Percentiles rank a stretch among this genome's conserved stretches.
phyloP scores from a whole-genome alignment of 2,797 vertebrate genomes.

The Natrix natrix region DNA sequence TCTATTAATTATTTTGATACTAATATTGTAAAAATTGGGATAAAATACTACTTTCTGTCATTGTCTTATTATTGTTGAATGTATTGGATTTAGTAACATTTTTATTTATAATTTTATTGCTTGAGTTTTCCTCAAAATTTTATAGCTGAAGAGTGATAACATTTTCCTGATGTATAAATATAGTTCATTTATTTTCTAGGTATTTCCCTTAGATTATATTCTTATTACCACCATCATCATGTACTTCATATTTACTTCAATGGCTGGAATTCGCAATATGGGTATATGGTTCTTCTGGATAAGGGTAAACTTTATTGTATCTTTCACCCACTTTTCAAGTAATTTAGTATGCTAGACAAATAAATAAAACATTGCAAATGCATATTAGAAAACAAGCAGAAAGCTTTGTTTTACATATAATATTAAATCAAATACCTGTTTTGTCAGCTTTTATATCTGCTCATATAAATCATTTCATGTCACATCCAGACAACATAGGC shows the following conservation, averaged over 20 bases:
- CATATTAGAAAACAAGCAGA: neutral
- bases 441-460: neutral
- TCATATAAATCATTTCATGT: neutral
- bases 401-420: neutral
- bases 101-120: neutral
- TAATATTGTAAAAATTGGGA: neutral
- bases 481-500: neutral
- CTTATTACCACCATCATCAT: slow-evolving; percentile 95
- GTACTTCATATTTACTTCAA: slow-evolving; percentile 98
- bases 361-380: neutral
- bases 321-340: neutral
- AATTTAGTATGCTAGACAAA: neutral
- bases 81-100: neutral
- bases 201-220: slow-evolving; percentile 96
- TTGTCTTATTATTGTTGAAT: neutral
- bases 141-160: too few species aligned
- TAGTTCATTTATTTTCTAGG: slow-evolving; percentile 70
- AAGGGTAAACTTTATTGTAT: slow-evolving; percentile 75
- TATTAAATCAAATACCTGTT: neutral
- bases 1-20: neutral
- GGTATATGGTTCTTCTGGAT: slow-evolving; percentile 99
- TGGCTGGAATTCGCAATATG: slow-evolving; percentile 98
- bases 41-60: neutral
- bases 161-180: neutral
- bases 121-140: neutral